Base-by-base conservation (phyloP, 2,888 invertebrate species). In the Ornithoptera alexandrae region DNA sequence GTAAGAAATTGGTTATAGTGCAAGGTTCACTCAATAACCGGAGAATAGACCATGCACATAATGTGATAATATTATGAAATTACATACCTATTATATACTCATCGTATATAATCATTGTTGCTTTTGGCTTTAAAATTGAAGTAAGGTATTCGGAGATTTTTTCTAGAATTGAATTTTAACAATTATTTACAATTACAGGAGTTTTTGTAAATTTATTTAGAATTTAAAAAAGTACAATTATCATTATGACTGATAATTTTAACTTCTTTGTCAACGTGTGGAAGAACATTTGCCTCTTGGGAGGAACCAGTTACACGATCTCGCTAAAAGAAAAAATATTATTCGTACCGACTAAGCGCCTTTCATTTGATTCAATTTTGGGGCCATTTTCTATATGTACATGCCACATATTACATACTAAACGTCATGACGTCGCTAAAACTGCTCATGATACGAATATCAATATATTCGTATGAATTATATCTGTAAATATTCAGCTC, bases 391-490 rank as follows among this genome's bases (percentile, higher is more conserved):
- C n/a, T 57, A 6, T 17, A 57, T 57, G 7, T 20, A 57, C 5
- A 57, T 18, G 57, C 57, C n/a, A 20, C 7, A 57, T 20, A 7
- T 57, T n/a, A 57, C 20, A 6, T 57, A 20, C 57, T 20, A 18
- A 57, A 57, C 20, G 20, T 20, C n/a, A 57, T 57, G 57, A 57
- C 18, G 57, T 20, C 50, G 53, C 17, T 22, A 53, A 63, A 63
- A 30, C 30, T 63, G 50, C 42, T 57, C 18, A 57, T 50, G 50
- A 50, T 53, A 63, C 63, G 53, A n/a, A 30, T 30, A 53, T 17
- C 30, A 57, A 57, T 50, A 2, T 50, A 50, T 50, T 15, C 50
- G 50, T 50, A 50, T 15, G 18, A 50, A 50, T 50, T 15, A 15
- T 50, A 50, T 50, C 50, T 2, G 17, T 18, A 17, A 18, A 18